Percentiles rank a stretch among this genome's conserved stretches.
phyloP scores from a whole-genome alignment of 2,113 vertebrate species.

The Nansenia antarctica region DNA sequence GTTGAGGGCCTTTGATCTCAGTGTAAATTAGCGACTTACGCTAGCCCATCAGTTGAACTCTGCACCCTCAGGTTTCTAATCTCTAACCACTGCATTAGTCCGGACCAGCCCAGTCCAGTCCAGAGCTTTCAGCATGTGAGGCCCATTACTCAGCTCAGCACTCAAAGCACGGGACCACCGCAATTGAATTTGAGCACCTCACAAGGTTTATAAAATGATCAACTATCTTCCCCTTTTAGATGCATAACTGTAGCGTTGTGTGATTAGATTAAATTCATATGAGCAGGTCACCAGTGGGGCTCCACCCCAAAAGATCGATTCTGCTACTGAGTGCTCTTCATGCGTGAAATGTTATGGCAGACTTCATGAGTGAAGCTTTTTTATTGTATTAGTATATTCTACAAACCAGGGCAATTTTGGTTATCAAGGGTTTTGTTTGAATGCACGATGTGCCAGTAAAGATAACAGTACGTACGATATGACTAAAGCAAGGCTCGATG shows the following conservation, averaged over 20 bases:
- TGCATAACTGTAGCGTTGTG: not conserved
- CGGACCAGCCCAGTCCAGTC: not conserved
- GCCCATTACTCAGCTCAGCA: not conserved
- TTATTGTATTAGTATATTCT: too few relatives aligned
- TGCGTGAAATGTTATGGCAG: not conserved
- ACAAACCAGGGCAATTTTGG: too few relatives aligned
- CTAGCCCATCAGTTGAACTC: not conserved
- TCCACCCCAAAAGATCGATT: not conserved
- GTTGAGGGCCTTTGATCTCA: not conserved
- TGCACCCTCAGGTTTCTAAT: not conserved
- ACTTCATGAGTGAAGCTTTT: too few relatives aligned
- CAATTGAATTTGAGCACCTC: constrained; percentile 1
- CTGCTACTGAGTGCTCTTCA: not conserved
- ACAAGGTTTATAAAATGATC: not conserved
- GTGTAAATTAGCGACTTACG: not conserved
- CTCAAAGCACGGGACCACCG: not conserved
- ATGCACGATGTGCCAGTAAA: too few relatives aligned
- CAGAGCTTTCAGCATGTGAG: not conserved
- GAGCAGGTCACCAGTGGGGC: not conserved
- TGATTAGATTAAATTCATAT: not conserved
- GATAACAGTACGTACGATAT: too few relatives aligned
- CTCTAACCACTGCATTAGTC: not conserved
- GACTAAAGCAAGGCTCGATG: too few relatives aligned
- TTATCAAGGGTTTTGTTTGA: too few relatives aligned
- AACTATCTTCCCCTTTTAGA: not conserved